Conservation (phyloP, 2,888 invertebrate species). For the Cremastinae sp. region DNA sequence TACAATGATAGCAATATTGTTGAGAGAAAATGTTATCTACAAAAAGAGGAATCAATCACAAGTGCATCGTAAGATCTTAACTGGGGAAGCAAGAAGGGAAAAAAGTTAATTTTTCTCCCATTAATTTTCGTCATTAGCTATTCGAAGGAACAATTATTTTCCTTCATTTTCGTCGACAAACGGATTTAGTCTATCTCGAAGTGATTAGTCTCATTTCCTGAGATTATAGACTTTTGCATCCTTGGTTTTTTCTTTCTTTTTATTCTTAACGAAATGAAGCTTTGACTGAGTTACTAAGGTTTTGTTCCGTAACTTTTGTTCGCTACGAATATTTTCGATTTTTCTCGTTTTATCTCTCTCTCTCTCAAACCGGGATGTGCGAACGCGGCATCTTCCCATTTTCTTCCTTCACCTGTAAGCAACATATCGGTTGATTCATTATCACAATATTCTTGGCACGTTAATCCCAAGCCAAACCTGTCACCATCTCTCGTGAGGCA, state of each 20-base stretch:
- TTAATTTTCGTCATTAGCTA: slow-evolving; percentile 29
- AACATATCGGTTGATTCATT: slow-evolving; percentile 59
- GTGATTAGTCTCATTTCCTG: slow-evolving; percentile 32
- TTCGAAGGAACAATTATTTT: slow-evolving; percentile 25
- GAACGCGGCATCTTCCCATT: slow-evolving; percentile 29
- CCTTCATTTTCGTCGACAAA: slow-evolving; percentile 30
- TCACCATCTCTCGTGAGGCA: slow-evolving; percentile 62
- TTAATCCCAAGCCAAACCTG: slow-evolving; percentile 76
- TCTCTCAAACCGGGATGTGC: slow-evolving; percentile 50
- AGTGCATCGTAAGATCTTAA: slow-evolving; percentile 26
- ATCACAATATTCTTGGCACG: slow-evolving; percentile 71
- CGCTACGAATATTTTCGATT: slow-evolving; percentile 43
- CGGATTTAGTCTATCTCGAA: slow-evolving; percentile 36
- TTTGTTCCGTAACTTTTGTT: slow-evolving; percentile 57
- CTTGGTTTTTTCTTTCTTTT: slow-evolving; percentile 19
- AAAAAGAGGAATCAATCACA: slow-evolving; percentile 36
- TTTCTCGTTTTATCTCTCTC: slow-evolving; percentile 29
- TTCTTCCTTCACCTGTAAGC: slow-evolving; percentile 50
- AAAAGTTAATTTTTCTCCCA: slow-evolving; percentile 17
- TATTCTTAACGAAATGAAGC: slow-evolving; percentile 43
- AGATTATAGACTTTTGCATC: slow-evolving; percentile 36
- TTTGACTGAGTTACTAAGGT: slow-evolving; percentile 44
- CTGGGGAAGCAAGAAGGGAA: slow-evolving; percentile 5
- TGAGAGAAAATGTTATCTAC: slow-evolving; percentile 46
- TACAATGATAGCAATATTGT: slow-evolving; percentile 1